phyloP scores from a whole-genome alignment of 2,888 invertebrate species.

The Cetonia aurata region DNA sequence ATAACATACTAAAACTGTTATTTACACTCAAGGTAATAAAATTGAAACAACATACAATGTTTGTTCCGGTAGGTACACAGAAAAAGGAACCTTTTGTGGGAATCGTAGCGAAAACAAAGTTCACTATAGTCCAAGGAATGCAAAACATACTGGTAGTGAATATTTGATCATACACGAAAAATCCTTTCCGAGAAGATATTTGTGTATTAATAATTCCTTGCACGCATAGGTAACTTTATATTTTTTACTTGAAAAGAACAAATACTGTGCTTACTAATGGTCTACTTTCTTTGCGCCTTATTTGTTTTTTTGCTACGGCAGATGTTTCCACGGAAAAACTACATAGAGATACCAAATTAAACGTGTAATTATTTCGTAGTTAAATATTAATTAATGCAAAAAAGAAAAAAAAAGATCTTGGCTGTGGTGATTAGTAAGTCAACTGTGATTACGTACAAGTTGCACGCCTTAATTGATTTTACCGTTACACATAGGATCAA shows the following conservation, averaged over 20 bases:
- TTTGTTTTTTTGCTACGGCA: background rate
- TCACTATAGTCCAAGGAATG: background rate
- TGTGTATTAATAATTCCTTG: constrained; percentile 17
- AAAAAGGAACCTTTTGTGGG: constrained; percentile 9
- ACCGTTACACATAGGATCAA: background rate
- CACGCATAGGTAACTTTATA: constrained; percentile 23
- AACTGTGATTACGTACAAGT: constrained; percentile 1
- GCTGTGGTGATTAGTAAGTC: background rate
- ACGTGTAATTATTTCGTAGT: constrained; percentile 5
- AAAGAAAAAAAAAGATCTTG: background rate
- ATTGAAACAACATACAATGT: background rate
- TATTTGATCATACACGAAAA: constrained; percentile 15
- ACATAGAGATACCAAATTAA: background rate
- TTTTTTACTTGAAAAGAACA: constrained; percentile 14
- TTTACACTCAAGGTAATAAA: too few relatives aligned
- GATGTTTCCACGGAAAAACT: background rate
- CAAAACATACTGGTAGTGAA: constrained; percentile 7
- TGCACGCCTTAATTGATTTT: constrained; percentile 3
- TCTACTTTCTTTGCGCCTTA: background rate
- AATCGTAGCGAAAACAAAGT: constrained; percentile 19
- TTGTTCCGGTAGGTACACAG: background rate
- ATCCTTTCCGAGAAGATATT: constrained; percentile 26
- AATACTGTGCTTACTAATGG: constrained; percentile 6
- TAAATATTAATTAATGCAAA: constrained; percentile 1
- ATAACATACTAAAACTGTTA: too few relatives aligned